Conservation (phyloP, 2,888 invertebrate genomes). For the Leucoptera coffeella region DNA sequence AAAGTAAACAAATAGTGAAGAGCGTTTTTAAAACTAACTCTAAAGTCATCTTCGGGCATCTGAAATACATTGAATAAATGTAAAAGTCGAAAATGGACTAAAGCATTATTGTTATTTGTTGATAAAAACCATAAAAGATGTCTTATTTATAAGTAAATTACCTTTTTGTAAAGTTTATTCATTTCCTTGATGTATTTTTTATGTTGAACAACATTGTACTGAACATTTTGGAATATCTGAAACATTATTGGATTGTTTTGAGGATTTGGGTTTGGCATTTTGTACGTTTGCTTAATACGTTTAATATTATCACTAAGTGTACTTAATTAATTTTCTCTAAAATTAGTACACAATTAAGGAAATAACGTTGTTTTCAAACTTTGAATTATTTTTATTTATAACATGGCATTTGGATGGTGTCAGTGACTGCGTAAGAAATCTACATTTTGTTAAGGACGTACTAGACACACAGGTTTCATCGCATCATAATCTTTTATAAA, state of each 20-base stretch:
- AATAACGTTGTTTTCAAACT: no score
- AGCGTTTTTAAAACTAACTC: slow-evolving; percentile 57
- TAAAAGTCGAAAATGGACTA: no score
- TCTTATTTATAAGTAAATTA: slow-evolving; percentile 28
- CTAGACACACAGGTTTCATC: no score
- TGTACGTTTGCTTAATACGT: no score
- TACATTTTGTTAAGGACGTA: no score
- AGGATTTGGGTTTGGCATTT: slow-evolving; percentile 25
- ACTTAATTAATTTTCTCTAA: no score
- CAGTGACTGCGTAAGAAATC: no score
- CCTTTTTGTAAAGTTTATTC: slow-evolving; percentile 56
- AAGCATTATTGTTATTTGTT: not conserved
- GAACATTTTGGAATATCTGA: slow-evolving; percentile 58
- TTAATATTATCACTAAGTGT: no score
- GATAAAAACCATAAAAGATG: not conserved
- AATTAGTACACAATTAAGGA: no score
- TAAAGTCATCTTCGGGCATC: slow-evolving; percentile 53
- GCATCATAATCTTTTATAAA: no score
- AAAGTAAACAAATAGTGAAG: slow-evolving; percentile 59
- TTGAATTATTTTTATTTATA: no score
- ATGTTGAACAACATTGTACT: slow-evolving; percentile 59
- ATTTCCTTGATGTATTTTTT: slow-evolving; percentile 58
- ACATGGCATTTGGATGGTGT: no score
- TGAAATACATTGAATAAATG: slow-evolving; percentile 15
- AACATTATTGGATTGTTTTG: slow-evolving; percentile 37